Percentiles rank a stretch among this genome's conserved stretches.
Conservation (phyloP, 2,113 vertebrate species). For the Bos indicus region DNA sequence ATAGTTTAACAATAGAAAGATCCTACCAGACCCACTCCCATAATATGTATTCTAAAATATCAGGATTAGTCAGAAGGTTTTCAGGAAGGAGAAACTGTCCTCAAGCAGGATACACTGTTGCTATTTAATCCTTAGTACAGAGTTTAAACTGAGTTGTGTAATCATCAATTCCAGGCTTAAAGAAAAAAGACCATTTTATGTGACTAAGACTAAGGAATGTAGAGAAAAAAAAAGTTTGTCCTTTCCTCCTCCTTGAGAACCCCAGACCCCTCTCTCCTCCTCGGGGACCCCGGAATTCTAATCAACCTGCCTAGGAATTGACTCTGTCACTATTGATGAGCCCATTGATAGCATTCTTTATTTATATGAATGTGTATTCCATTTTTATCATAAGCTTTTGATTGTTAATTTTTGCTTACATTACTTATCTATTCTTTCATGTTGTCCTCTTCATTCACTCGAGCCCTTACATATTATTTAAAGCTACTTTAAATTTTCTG, state of each 20-base stretch:
- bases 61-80: neutral
- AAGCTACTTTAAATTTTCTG: neutral
- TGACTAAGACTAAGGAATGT: neutral
- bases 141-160: neutral
- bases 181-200: neutral
- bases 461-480: neutral
- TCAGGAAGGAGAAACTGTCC: neutral
- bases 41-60: neutral
- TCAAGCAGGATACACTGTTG: neutral
- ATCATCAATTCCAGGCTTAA: neutral
- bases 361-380: neutral
- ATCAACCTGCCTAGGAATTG: neutral
- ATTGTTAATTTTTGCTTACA: neutral
- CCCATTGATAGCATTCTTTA: neutral
- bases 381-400: neutral
- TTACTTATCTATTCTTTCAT: neutral
- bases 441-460: neutral
- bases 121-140: neutral
- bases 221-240: neutral
- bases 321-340: neutral
- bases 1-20: neutral
- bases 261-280: neutral
- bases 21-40: neutral
- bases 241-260: neutral
- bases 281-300: neutral